These are phyloP conservation scores for Poeciliopsis occidentalis DNA, from an alignment of 2,113 vertebrate genomes.

Conservation along the genomic window DNA sequence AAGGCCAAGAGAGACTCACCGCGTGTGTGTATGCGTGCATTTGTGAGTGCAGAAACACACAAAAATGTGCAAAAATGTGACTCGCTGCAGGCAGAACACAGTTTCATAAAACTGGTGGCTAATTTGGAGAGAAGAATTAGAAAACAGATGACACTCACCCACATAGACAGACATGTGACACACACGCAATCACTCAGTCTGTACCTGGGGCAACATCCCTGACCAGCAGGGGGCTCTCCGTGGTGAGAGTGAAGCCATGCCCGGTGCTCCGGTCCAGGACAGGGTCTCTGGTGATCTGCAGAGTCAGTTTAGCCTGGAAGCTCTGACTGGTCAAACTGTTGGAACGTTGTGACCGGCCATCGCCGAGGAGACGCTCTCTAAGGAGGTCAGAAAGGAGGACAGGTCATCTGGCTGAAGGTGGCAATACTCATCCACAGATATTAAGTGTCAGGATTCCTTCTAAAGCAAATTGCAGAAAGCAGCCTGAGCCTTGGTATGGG, in stretches of 20 bases:
- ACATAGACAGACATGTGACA: conserved; percentile 16
- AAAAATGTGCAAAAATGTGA: conserved; percentile 4
- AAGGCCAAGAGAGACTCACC: conserved; percentile 49
- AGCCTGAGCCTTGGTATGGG: neutral
- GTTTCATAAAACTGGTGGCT: conserved; percentile 53
- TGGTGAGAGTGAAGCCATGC: conserved; percentile 90
- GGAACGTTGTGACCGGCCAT: conserved; percentile 74
- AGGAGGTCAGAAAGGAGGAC: conserved; percentile 35
- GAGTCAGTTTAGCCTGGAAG: conserved; percentile 82
- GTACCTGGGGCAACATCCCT: conserved; percentile 89
- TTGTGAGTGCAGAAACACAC: neutral
- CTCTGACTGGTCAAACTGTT: conserved; percentile 77
- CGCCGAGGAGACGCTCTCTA: conserved; percentile 85
- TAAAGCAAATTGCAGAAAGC: neutral
- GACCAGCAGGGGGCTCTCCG: conserved; percentile 86
- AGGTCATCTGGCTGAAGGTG: conserved; percentile 25
- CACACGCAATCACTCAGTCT: neutral
- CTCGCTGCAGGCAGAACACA: conserved; percentile 18
- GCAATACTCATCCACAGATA: neutral
- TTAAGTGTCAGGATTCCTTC: neutral
- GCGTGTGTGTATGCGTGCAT: conserved; percentile 5
- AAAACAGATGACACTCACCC: conserved; percentile 19
- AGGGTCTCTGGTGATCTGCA: conserved; percentile 88
- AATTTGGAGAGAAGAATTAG: conserved; percentile 31
- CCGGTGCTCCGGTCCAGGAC: conserved; percentile 83